These are phyloP conservation scores for Channallabes apus DNA, from an alignment of 2,797 vertebrate species.

Conservation along the genomic window DNA sequence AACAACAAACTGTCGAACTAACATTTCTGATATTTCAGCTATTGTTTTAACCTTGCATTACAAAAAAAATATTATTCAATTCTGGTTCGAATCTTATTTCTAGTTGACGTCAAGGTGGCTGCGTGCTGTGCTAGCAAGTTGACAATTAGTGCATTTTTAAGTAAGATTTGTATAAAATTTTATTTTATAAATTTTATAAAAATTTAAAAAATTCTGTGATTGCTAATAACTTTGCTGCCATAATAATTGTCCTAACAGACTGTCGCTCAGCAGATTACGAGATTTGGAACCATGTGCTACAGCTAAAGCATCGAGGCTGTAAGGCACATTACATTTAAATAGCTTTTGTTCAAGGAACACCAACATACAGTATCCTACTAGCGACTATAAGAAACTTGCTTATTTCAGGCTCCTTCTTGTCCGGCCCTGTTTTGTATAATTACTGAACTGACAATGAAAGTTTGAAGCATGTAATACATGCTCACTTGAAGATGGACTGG, in stretches of 20 bases:
- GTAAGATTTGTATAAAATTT: neutral
- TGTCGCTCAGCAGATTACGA: neutral
- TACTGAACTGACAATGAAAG: neutral
- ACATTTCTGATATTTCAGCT: neutral
- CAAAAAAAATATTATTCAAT: neutral
- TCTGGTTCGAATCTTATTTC: neutral
- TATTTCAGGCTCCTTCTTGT: too few species aligned
- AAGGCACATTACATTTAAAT: neutral
- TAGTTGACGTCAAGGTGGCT: too few species aligned
- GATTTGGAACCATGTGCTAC: neutral
- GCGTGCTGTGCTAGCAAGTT: neutral
- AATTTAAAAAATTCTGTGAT: neutral
- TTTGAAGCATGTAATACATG: neutral
- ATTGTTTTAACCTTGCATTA: neutral
- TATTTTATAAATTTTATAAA: too few species aligned
- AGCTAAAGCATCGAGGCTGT: neutral
- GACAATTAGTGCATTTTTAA: neutral
- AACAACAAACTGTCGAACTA: neutral
- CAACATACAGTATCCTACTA: neutral
- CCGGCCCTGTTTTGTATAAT: neutral
- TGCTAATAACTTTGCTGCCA: neutral
- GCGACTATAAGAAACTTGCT: neutral
- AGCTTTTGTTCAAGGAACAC: neutral
- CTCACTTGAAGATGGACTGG: neutral
- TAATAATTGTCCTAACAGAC: neutral